A percentile compares a stretch with the other conserved stretches of the same genome.
Conservation (phyloP, 92 coral and sea anemone species). For the Parazoanthus atlanticus region DNA sequence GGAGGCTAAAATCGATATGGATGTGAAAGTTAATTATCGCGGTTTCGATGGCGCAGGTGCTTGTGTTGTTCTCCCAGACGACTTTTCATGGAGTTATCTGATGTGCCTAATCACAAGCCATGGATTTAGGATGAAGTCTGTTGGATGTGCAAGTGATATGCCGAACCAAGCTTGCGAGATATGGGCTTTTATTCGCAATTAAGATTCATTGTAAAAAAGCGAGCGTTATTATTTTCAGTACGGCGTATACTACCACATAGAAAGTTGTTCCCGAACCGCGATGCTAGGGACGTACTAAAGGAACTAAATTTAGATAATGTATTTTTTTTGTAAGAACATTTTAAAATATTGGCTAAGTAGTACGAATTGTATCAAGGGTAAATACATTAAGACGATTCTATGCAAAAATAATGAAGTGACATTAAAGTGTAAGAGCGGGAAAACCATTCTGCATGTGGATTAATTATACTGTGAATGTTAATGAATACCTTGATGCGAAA, state of each 20-base stretch:
- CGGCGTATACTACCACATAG: neutral
- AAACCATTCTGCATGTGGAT: neutral
- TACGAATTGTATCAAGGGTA: neutral
- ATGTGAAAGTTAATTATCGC: conserved; percentile 29
- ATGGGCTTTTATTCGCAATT: conserved; percentile 42
- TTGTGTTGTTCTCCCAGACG: conserved; percentile 31
- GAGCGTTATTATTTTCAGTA: neutral
- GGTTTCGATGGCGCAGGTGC: conserved; percentile 43
- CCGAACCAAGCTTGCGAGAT: conserved; percentile 55
- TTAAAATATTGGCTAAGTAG: too few species aligned
- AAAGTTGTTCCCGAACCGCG: neutral
- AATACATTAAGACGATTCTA: neutral
- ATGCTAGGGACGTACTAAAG: neutral
- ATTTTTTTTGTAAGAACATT: neutral
- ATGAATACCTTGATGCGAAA: neutral
- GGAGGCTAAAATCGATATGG: conserved; percentile 43
- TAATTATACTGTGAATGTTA: neutral
- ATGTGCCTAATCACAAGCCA: conserved; percentile 34
- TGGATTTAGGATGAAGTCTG: conserved; percentile 38
- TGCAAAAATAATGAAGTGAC: too few species aligned
- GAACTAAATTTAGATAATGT: neutral
- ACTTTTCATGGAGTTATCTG: conserved; percentile 48
- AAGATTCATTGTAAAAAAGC: neutral
- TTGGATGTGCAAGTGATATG: conserved; percentile 47
- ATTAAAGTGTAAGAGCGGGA: neutral